Base-by-base conservation (phyloP, 92 coral and sea anemone genomes). In the Ricordea florida region DNA sequence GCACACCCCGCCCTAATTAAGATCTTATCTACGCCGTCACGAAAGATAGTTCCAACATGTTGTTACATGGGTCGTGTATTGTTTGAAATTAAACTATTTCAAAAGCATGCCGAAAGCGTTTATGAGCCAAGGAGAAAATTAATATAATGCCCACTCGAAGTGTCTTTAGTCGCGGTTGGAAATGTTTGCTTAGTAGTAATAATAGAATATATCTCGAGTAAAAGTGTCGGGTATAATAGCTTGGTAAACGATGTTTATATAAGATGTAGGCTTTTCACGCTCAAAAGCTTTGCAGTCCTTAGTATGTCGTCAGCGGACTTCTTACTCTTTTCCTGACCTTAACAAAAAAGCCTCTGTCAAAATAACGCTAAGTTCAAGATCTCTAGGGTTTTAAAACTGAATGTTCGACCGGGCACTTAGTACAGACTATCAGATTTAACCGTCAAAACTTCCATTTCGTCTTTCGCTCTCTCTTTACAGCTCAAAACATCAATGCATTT, bases 11-110 rank as follows among this genome's bases (percentile, higher is more conserved):
- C 94, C 94, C 90, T 69, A 47, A 40, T 57, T 46, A 59, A 80
- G 88, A 80, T 89, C 59, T 80, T 85, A 85, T 85, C 87, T 71
- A 20, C 11, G 32, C 29, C 62, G 88, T 89, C 94, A 89, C 94
- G 94, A 83, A 89, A 84, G 49, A 73, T 45, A 17, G 25, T 15
- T 37, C 56, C 58, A 27, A 22, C 27, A 28, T 70, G 38, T 55
- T 5, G 23, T 41, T 42, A 22, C 28, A 51, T 43, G 37, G 40
- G 24, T 56, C 76, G 51, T 49, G 46, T 38, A 27, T 55, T 27
- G 29, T 40, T 37, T 41, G 77, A 53, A 40, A 53, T 35, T 22
- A 53, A 55, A 55, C 17, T 56, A 70, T 70, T 70, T 70, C 20
- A 20, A 53, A 70, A 65, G 62, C 24, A 70, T 70, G 58, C 56